Evolutionary conservation across 2,797 vertebrate genomes (phyloP).

Genomic region (Poecile montanus): DNA sequence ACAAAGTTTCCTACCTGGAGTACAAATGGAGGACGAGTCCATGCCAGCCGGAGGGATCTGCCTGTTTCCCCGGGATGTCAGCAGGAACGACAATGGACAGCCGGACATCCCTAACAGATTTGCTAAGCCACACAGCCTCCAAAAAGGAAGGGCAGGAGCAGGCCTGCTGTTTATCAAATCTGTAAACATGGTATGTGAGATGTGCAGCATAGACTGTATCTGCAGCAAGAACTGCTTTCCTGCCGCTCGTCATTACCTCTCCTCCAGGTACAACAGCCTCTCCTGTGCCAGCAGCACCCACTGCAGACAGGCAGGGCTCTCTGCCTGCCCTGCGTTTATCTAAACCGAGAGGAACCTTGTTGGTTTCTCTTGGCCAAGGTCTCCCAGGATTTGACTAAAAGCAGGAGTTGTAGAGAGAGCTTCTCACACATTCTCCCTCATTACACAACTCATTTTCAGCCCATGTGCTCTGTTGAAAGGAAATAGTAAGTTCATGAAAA

Average conservation of each 20-base stretch:
- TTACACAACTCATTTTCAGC: constrained; percentile 42
- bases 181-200: not conserved
- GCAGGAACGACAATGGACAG: constrained; percentile 24
- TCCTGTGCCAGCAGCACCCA: not conserved
- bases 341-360: not conserved
- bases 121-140: not conserved
- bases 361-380: accelerated
- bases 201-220: not conserved
- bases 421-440: constrained; percentile 16
- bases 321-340: not conserved
- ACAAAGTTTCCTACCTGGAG: constrained; percentile 15
- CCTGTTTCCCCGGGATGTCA: not conserved
- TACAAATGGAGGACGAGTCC: not conserved
- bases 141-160: constrained; percentile 10
- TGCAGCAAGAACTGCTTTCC: constrained; percentile 1
- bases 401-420: not conserved
- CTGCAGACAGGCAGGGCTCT: not conserved
- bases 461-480: not conserved
- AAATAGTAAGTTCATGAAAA: constrained; percentile 46
- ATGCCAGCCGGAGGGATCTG: not conserved
- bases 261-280: not conserved
- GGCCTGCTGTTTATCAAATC: constrained; percentile 16
- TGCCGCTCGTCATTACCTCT: not conserved
- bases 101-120: constrained; percentile 38
- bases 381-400: not conserved